phyloP scores from a whole-genome alignment of 2,888 invertebrate genomes.

The Gibbula magus region DNA sequence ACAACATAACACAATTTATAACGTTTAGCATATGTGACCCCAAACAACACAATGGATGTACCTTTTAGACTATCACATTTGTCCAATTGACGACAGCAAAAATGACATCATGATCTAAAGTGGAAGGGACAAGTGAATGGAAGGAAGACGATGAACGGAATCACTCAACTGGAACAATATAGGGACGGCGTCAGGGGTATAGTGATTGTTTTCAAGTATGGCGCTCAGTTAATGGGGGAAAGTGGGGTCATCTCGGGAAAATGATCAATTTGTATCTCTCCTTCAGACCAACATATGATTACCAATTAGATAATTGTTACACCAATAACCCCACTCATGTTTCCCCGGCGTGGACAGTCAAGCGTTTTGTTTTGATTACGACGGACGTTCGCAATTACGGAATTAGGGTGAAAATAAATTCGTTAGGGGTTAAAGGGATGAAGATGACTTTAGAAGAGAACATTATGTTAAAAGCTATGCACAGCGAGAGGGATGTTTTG shows the following conservation, averaged over 20 bases:
- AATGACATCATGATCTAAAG: conserved; percentile 13
- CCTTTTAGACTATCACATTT: too few relatives aligned
- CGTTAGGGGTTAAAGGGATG: too few relatives aligned
- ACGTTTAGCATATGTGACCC: too few relatives aligned
- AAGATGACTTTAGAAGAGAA: too few relatives aligned
- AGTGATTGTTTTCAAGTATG: conserved; percentile 1
- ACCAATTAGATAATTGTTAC: conserved; percentile 25
- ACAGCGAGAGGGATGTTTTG: too few relatives aligned
- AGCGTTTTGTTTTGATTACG: too few relatives aligned
- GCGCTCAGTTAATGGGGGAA: neutral
- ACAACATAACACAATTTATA: too few relatives aligned
- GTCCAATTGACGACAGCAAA: neutral
- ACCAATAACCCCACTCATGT: neutral
- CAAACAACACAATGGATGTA: too few relatives aligned
- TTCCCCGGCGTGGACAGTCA: neutral
- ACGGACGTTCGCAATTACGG: too few relatives aligned
- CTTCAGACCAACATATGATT: conserved; percentile 4
- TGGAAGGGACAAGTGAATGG: neutral
- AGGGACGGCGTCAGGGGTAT: neutral
- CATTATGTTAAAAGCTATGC: too few relatives aligned
- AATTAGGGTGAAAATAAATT: too few relatives aligned
- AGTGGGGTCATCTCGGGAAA: neutral
- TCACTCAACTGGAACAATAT: neutral
- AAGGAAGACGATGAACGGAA: neutral
- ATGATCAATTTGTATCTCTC: conserved; percentile 12